A percentile compares a stretch with the other conserved stretches of the same genome.
These are phyloP conservation scores for Bubo scandiacus DNA, from an alignment of 2,113 vertebrate genomes.

Conservation along the genomic window DNA sequence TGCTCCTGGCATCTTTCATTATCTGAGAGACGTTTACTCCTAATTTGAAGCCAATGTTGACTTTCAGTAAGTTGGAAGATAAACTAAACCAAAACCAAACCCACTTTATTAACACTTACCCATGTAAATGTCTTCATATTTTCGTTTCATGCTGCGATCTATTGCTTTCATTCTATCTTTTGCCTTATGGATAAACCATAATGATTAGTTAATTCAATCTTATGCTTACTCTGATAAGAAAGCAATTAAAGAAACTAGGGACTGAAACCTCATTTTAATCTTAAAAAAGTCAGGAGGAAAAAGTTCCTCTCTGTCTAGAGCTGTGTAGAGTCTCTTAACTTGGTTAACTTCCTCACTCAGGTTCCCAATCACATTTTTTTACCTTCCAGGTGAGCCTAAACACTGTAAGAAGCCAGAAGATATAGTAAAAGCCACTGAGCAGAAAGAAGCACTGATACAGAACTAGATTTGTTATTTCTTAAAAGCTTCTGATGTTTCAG, in stretches of 20 bases:
- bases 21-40: not conserved
- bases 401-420: slow-evolving; percentile 70
- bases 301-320: not conserved
- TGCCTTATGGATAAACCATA: not conserved
- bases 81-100: not conserved
- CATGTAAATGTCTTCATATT: not conserved
- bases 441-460: slow-evolving; percentile 49
- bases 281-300: not conserved
- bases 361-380: not conserved
- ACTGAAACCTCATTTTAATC: not conserved
- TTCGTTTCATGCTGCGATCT: not conserved
- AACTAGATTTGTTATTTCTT: slow-evolving; percentile 57
- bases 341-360: not conserved
- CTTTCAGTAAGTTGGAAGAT: not conserved
- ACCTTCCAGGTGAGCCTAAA: slow-evolving; percentile 69
- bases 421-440: slow-evolving; percentile 62
- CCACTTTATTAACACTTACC: not conserved
- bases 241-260: not conserved
- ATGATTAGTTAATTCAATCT: not conserved
- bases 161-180: not conserved
- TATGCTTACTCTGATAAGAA: not conserved
- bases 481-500: slow-evolving; percentile 59
- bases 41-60: not conserved
- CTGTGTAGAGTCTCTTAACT: not conserved
- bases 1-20: not conserved